Evolutionary conservation across 1,140 invertebrate genomes (phyloP), one percentile per base, ranked within the genome.

Genomic region (Chionoecetes opilio): DNA sequence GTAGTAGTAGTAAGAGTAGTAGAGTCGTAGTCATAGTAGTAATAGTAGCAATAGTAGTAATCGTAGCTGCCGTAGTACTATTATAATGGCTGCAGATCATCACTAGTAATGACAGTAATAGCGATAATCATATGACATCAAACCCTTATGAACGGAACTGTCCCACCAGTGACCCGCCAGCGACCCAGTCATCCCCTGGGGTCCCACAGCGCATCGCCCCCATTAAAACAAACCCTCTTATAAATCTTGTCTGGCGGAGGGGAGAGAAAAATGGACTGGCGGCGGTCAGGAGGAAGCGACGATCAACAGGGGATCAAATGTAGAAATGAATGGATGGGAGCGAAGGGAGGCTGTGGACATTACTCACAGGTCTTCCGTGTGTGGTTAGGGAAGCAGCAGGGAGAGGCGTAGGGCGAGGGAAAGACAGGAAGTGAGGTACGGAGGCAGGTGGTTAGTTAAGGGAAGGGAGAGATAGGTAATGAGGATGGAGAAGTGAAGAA

Each of bases 251-350:
- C 63, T 32, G 87, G 32, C 32, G 87, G 63, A 82, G 26, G 92
- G 82, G 82, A 63, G 32, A 92, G 82, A 92, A 95, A 95, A 95
- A 95, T 91, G 94, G 89, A 87, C 63, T 63, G 38, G 82, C 89
- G 89, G 94, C 82, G 94, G 94, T 95, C 94, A 95, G 82, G 35
- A 95, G 94, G 94, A 95, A 95, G 94, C 90, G 94, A 91, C 94
- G 94, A 95, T 95, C 94, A 95, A 95, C 94, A 92, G 82, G 89
- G 94, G 94, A 95, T 95, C 94, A 95, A 95, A 95, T 95, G 53
- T 86, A 95, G 94, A 95, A 95, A 95, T 92, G 94, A 91, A 95
- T 95, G 94, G 94, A 95, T 95, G 94, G 88, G 37, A 87, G 85
- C 93, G 26, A 37, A 90, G 93, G 93, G 93, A 94, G 29, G 75